A percentile compares a stretch with the other conserved stretches of the same genome.
Evolutionary conservation across 2,888 invertebrate genomes (phyloP).

Genomic region (Sialis fuliginosa): DNA sequence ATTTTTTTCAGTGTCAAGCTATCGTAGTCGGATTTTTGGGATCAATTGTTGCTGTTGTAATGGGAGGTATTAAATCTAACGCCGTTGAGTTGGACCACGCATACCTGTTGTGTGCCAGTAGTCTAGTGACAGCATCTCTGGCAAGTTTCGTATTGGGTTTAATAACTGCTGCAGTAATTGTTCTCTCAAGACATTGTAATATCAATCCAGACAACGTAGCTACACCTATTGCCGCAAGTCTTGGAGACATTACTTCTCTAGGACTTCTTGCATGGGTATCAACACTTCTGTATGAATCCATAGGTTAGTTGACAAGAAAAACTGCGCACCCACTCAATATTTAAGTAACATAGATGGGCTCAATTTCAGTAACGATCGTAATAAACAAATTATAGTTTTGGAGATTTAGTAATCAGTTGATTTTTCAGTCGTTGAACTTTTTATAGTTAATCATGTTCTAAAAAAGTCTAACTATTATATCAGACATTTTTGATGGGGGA

Average conservation of each 20-base stretch:
- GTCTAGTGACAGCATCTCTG: conserved; percentile 55
- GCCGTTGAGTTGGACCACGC: conserved; percentile 46
- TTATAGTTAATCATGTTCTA: too few species aligned
- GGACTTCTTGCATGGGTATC: conserved; percentile 39
- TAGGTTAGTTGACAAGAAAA: conserved; percentile 22
- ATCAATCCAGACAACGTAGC: conserved; percentile 69
- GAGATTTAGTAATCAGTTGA: background rate
- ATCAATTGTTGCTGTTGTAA: conserved; percentile 47
- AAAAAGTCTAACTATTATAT: too few species aligned
- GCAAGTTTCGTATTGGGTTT: conserved; percentile 55
- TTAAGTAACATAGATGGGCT: background rate
- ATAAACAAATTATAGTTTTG: conserved; percentile 3
- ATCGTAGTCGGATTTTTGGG: conserved; percentile 56
- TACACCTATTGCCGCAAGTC: conserved; percentile 63
- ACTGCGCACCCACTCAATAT: background rate
- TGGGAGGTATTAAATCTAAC: conserved; percentile 45
- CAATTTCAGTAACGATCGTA: background rate
- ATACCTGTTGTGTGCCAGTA: conserved; percentile 53
- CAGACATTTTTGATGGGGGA: too few species aligned
- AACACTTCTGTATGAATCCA: conserved; percentile 34
- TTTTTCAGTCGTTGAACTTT: background rate
- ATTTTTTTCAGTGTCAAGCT: conserved; percentile 38
- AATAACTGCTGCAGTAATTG: conserved; percentile 54
- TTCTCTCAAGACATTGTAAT: conserved; percentile 45
- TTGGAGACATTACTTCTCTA: conserved; percentile 60